phyloP scores from a whole-genome alignment of 2,888 invertebrate genomes.

The Drosophila neoperkinsi region DNA sequence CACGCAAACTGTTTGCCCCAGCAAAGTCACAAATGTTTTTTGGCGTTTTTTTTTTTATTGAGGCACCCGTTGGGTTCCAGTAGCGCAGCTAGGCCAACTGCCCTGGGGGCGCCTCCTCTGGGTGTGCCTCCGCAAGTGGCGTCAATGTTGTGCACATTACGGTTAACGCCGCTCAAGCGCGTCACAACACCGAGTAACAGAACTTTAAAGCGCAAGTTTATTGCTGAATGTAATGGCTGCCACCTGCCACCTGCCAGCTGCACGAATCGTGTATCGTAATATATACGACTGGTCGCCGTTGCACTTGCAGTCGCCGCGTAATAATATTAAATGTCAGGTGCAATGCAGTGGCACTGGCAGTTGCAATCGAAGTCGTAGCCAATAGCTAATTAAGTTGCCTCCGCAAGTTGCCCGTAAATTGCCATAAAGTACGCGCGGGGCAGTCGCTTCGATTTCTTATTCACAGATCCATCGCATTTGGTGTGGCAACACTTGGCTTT shows the following conservation, averaged over 20 bases:
- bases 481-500: slow-evolving; percentile 39
- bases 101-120: slow-evolving; percentile 34
- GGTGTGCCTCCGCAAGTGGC: slow-evolving; percentile 58
- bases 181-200: slow-evolving; percentile 21
- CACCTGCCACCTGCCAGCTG: slow-evolving; percentile 11
- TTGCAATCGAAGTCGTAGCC: slow-evolving; percentile 47
- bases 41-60: slow-evolving; percentile 57
- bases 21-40: slow-evolving; percentile 63
- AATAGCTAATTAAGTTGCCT: slow-evolving; percentile 76
- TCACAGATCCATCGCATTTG: slow-evolving; percentile 18
- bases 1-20: slow-evolving; percentile 60
- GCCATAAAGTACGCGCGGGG: slow-evolving; percentile 69
- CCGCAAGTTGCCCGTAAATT: slow-evolving; percentile 33
- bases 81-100: background rate
- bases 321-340: slow-evolving; percentile 79
- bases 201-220: slow-evolving; percentile 62
- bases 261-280: slow-evolving; percentile 47
- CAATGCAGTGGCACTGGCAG: slow-evolving; percentile 60
- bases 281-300: slow-evolving; percentile 54
- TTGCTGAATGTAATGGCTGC: slow-evolving; percentile 39
- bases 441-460: slow-evolving; percentile 4
- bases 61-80: slow-evolving; percentile 21
- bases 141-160: slow-evolving; percentile 75
- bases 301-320: slow-evolving; percentile 49
- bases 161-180: slow-evolving; percentile 65